phyloP scores from a whole-genome alignment of 2,113 vertebrate genomes.

The Taxidea taxus region DNA sequence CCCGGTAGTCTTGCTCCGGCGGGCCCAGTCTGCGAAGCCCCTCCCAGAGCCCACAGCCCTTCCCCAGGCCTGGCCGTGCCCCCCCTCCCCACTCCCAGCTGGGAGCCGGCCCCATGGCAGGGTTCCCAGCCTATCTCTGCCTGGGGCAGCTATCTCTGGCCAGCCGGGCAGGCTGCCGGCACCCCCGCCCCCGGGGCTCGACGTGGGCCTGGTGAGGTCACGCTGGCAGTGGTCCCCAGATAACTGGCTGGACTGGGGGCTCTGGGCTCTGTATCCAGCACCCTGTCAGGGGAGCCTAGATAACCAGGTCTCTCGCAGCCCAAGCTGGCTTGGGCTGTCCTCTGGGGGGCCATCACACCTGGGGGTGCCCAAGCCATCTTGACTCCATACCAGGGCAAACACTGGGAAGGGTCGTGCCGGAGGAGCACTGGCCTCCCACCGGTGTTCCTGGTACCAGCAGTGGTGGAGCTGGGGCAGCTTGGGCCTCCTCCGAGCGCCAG shows the following conservation, averaged over 20 bases:
- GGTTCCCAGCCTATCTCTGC: neutral
- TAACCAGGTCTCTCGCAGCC: neutral
- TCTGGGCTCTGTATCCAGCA: neutral
- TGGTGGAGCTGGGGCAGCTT: rapidly evolving
- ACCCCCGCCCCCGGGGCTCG: neutral
- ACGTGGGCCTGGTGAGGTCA: neutral
- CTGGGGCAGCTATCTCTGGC: neutral
- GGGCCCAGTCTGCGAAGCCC: neutral
- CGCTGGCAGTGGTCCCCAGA: neutral
- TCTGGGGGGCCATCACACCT: neutral
- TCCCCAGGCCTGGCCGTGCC: too few species aligned
- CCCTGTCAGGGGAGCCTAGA: neutral
- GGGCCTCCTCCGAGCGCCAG: neutral
- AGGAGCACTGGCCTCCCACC: neutral
- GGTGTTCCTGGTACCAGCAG: rapidly evolving
- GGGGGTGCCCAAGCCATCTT: neutral
- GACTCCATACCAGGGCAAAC: neutral
- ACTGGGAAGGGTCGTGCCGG: rapidly evolving
- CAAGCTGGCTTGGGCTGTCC: neutral
- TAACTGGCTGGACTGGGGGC: neutral
- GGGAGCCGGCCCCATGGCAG: neutral
- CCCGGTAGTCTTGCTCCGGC: neutral
- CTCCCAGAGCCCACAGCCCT: neutral
- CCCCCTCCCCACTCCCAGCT: too few species aligned
- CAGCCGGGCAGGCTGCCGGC: neutral